Conservation (phyloP, 2,888 invertebrate species). For the Serrognathus titanus region DNA sequence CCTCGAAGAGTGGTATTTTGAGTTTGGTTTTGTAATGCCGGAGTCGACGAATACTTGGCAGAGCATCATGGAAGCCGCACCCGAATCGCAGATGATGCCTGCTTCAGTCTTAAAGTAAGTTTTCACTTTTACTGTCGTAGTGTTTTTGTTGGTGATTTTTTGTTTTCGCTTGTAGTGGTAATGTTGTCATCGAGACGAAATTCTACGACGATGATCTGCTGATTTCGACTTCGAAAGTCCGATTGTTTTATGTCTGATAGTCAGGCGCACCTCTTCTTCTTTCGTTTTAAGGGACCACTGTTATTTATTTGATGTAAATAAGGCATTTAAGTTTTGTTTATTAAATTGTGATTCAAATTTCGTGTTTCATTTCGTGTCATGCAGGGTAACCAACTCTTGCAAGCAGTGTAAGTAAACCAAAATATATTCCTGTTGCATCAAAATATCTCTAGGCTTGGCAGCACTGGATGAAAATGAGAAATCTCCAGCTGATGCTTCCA, state of each 20-base stretch:
- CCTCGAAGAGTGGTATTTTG: slow-evolving; percentile 98
- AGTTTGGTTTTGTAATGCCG: slow-evolving; percentile 98
- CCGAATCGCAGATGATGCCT: slow-evolving; percentile 99
- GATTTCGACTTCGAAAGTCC: slow-evolving; percentile 91
- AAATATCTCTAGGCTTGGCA: too few species aligned
- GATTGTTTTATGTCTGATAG: slow-evolving; percentile 86
- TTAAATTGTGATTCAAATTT: too few species aligned
- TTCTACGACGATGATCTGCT: slow-evolving; percentile 93
- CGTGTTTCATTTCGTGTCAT: too few species aligned
- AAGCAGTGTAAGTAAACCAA: too few species aligned
- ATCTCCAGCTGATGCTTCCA: too few species aligned
- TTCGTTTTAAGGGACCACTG: too few species aligned
- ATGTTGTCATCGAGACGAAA: slow-evolving; percentile 94
- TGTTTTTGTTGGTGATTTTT: neutral
- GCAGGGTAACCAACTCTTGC: too few species aligned
- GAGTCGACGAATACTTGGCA: slow-evolving; percentile 99
- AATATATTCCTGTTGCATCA: too few species aligned
- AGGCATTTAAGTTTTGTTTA: too few species aligned
- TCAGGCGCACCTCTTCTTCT: too few species aligned
- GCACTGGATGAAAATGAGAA: too few species aligned
- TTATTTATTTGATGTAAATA: too few species aligned
- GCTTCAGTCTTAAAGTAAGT: slow-evolving; percentile 90
- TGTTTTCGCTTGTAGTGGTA: slow-evolving; percentile 68
- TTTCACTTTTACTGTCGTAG: neutral
- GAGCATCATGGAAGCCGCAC: slow-evolving; percentile 96